These are phyloP conservation scores for Pollenia amentaria DNA, from an alignment of 2,888 invertebrate genomes.

Conservation along the genomic window DNA sequence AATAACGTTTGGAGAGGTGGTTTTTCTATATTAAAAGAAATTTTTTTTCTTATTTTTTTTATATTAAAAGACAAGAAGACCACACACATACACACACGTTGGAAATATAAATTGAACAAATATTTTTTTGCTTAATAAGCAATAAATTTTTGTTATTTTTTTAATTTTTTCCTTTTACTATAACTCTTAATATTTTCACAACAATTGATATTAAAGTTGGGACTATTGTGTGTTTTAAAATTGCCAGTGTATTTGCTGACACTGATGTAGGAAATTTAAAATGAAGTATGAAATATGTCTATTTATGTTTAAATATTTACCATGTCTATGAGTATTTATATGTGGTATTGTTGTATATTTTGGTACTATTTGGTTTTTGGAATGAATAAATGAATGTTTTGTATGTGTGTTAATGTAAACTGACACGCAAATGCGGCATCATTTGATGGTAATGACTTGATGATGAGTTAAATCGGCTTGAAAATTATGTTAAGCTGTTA, in stretches of 20 bases:
- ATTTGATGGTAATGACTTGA: conserved; percentile 74
- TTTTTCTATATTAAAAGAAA: conserved; percentile 50
- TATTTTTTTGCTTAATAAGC: conserved; percentile 18
- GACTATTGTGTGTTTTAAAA: conserved; percentile 1
- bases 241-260: too few relatives aligned
- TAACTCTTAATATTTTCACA: conserved; percentile 46
- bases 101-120: conserved; percentile 31
- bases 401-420: conserved; percentile 66
- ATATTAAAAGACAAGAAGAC: conserved; percentile 39
- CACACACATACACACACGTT: conserved; percentile 45
- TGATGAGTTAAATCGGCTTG: conserved; percentile 70
- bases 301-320: conserved; percentile 31
- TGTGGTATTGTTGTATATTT: conserved; percentile 7
- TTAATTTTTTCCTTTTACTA: conserved; percentile 6
- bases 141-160: conserved; percentile 13
- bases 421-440: conserved; percentile 73
- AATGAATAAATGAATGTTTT: conserved; percentile 15
- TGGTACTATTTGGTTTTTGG: not conserved
- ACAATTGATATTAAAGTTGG: conserved; percentile 35
- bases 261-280: conserved; percentile 29
- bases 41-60: conserved; percentile 29
- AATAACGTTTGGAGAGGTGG: conserved; percentile 23
- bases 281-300: conserved; percentile 40
- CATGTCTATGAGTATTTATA: not conserved
- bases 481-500: conserved; percentile 59